Base-by-base conservation (phyloP, 2,113 vertebrate species). In the Hyaena hyaena region DNA sequence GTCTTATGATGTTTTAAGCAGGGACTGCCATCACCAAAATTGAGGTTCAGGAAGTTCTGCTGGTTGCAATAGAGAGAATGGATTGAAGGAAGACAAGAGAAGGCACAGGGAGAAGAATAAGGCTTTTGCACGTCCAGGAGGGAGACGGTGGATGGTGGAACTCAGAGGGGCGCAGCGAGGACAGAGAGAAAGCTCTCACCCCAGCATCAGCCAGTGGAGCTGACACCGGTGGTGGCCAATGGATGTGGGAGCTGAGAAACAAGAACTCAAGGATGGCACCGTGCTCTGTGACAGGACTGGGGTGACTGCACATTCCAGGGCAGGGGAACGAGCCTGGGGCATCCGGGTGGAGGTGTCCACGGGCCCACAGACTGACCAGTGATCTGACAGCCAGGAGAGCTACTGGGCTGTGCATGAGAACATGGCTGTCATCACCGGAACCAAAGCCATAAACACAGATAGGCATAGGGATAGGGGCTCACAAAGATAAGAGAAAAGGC, bases 251-350 rank as follows among this genome's bases (percentile, higher is more conserved):
- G 28, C 55, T 6, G 15, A 84, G 69, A 58, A 53, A 69, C 33
- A 85, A 12, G 61, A 65, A 53, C 63, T 5, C 7, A 9, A 7
- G 53, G 43, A 48, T 12, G 5, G 33, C 19, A 15, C 24, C 8
- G 0, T 0, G 7, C 4, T 8, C 61, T 10, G 43, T 1, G 2
- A 31, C 1, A 31, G 23, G n/a, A 10, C 35, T 39, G 31, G 33
- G 26, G 7, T n/a, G 28, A 4, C 9, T 26, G 48, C 4, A 39
- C 19, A 1, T 1, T 2, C 35, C 50, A 7, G 21, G 21, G 5
- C 2, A 17, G 79, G 10, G 45, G 28, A 58, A 10, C 2, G 2
- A 14, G 39, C 2, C 0, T 1, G 10, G 17, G 21, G 79, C 4
- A 17, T 50, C 19, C 21, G 1, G 31, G 48, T 0, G 3, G 28